Evolutionary conservation across 2,888 invertebrate species (phyloP), one percentile per base, ranked within the genome.

Genomic region (Xestia ashworthii): DNA sequence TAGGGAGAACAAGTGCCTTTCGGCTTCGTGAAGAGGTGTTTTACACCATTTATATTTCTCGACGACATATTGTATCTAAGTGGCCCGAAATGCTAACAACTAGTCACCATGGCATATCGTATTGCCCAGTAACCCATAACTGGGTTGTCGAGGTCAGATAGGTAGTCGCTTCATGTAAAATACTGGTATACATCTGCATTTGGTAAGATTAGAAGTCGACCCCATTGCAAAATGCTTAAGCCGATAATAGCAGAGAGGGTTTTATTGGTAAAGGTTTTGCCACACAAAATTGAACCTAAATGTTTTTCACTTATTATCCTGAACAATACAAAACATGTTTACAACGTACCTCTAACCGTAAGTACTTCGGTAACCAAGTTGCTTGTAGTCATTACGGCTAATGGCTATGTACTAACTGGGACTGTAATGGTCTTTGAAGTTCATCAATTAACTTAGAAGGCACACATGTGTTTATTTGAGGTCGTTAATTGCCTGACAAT

Each of bases 381-480:
- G 53, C 12, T 32, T 60, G 44, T 72, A 46, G 67, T 62, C 38
- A 78, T 79, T 79, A 68, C 22, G 22, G 78, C 60, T 78, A 64
- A 79, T 74, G 79, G 67, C 67, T 32, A 48, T 46, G 67, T 60
- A 79, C 55, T 68, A 78, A 68, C 74, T 64, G 62, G 50, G 12
- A n/a, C 19, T 48, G 25, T 78, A 68, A 78, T 74, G 62, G 74
- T 19, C 41, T 64, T 62, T 55, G n/a, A 55, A 22, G 67, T 64
- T 41, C 19, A 55, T 68, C 67, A 74, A 72, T 79, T 74, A 41
- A 48, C n/a, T 41, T 14, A 38, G 38, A 14, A 48, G 32, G n/a
- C 48, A 65, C 64, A 71, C 25, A 19, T 64, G n/a, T 66, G 46
- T 50, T 76, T 66, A 38, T 58, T 65, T 50, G 48, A 74, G n/a